Percentiles rank a stretch among this genome's conserved stretches.
Conservation (phyloP, 1,140 invertebrate genomes). For the Nymphalis io region DNA sequence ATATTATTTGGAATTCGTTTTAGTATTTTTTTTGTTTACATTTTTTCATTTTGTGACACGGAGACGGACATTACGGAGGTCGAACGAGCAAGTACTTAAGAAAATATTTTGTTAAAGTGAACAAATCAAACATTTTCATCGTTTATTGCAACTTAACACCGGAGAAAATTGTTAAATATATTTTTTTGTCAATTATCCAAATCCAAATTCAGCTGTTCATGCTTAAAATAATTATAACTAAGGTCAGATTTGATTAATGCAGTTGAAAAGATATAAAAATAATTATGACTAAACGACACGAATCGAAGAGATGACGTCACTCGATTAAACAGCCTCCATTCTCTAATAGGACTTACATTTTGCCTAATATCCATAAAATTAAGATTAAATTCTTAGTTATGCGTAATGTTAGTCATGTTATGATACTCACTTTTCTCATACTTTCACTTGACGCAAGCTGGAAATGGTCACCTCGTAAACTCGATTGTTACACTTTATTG, state of each 20-base stretch:
- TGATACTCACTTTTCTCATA: constrained; percentile 17
- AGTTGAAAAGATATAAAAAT: neutral
- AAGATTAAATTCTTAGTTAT: constrained; percentile 12
- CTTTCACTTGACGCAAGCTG: constrained; percentile 15
- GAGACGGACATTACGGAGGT: neutral
- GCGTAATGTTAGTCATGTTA: constrained; percentile 21
- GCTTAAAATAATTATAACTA: neutral
- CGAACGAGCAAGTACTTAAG: neutral
- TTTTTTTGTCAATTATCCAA: neutral
- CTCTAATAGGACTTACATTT: neutral
- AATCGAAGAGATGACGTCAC: constrained; percentile 1
- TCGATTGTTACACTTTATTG: constrained; percentile 8
- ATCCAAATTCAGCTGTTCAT: neutral
- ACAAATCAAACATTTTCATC: too few relatives aligned
- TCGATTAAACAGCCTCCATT: neutral
- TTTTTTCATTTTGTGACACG: neutral
- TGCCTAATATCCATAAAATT: constrained; percentile 8
- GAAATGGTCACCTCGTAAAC: constrained; percentile 1
- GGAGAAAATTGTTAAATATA: too few relatives aligned
- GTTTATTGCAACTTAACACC: too few relatives aligned
- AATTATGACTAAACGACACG: constrained; percentile 4
- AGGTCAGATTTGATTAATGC: neutral
- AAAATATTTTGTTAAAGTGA: neutral
- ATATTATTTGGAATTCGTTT: too few relatives aligned
- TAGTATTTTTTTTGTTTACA: neutral